phyloP scores from a whole-genome alignment of 2,888 invertebrate genomes.

The Sinodicranocentrus sp. region DNA sequence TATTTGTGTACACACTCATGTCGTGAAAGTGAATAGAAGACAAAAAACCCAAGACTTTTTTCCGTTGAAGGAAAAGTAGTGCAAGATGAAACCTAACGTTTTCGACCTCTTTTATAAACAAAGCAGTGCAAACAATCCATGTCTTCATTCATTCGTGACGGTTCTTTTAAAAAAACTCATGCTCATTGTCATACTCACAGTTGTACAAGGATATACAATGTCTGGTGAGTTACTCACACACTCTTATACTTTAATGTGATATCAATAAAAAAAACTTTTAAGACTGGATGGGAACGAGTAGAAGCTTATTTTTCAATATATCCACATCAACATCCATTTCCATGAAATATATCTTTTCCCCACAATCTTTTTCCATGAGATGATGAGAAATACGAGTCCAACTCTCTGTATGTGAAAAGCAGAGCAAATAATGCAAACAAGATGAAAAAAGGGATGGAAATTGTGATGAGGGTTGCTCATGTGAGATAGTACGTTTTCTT shows the following conservation, averaged over 20 bases:
- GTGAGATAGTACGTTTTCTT: background rate
- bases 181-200: background rate
- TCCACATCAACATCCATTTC: too few species aligned
- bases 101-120: background rate
- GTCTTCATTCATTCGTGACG: background rate
- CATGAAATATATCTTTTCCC: background rate
- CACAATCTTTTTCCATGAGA: too few species aligned
- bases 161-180: background rate
- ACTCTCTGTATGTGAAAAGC: too few species aligned
- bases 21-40: too few species aligned
- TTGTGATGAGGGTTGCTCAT: background rate
- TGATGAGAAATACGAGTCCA: too few species aligned
- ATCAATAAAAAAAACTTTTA: background rate
- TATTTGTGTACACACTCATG: too few species aligned
- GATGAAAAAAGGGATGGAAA: background rate
- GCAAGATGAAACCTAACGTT: background rate
- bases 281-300: background rate
- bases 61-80: background rate
- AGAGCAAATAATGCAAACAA: background rate
- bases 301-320: background rate
- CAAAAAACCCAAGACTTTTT: too few species aligned
- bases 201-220: background rate
- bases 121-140: slow-evolving; percentile 3
- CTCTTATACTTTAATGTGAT: background rate
- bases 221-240: background rate